Conservation (phyloP, 2,888 invertebrate genomes). For the Aplocera efformata region DNA sequence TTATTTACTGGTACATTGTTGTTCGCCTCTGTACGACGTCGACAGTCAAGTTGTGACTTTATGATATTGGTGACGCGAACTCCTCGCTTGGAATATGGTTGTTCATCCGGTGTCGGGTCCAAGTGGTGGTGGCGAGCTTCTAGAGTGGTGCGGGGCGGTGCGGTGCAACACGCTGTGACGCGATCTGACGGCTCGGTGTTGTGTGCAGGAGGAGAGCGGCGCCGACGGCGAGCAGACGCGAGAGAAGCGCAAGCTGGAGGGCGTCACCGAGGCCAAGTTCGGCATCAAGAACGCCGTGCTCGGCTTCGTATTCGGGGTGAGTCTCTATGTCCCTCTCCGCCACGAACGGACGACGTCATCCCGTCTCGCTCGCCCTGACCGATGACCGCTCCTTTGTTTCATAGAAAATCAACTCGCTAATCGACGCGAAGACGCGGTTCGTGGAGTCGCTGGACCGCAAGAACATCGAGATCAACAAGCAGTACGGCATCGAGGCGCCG, state of each 20-base stretch:
- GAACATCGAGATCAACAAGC: conserved; percentile 88
- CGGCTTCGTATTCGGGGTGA: conserved; percentile 92
- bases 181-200: conserved; percentile 46
- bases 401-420: conserved; percentile 90
- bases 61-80: neutral
- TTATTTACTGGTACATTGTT: too few species aligned
- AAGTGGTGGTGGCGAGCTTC: conserved; percentile 25
- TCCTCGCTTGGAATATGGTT: conserved; percentile 9
- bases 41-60: too few species aligned
- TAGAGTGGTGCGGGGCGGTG: conserved; percentile 30
- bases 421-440: conserved; percentile 89
- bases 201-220: conserved; percentile 54
- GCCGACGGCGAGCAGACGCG: conserved; percentile 73
- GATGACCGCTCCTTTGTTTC: conserved; percentile 39
- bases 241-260: conserved; percentile 88
- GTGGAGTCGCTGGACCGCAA: conserved; percentile 84
- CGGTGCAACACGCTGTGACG: conserved; percentile 30
- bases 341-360: neutral
- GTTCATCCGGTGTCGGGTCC: conserved; percentile 7
- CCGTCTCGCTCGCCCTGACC: conserved; percentile 16
- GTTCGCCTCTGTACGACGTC: too few species aligned
- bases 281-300: conserved; percentile 90
- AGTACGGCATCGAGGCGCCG: conserved; percentile 86
- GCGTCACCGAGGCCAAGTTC: conserved; percentile 81
- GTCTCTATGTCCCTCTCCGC: conserved; percentile 31